Base-by-base conservation (phyloP, 2,113 vertebrate genomes). In the Platysteira castanea region DNA sequence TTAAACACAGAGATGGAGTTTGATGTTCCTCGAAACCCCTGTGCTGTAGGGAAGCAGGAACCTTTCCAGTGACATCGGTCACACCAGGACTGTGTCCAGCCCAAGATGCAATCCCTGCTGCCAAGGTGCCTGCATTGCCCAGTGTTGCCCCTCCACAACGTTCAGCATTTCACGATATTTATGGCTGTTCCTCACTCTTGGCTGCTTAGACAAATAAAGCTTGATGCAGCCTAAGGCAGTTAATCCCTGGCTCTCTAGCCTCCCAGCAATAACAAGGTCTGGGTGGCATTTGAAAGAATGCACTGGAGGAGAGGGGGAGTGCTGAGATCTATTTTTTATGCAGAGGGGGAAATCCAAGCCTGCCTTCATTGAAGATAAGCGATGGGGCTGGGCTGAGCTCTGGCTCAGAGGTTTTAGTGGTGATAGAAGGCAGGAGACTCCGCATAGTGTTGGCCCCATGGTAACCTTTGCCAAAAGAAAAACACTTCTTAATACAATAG, bases 191-290 rank as follows among this genome's bases (percentile, higher is more conserved):
- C 77, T 93, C 59, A 54, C 83, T 52, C 92, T 46, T 76, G 79
- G 94, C 94, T 96, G 80, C 93, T 97, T 97, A 97, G 77, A 96
- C 89, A 97, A 98, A 97, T 91, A 95, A 96, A 95, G 94, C 76
- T 78, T 97, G 93, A 85, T 90, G 93, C 87, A 93, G 84, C 68
- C 81, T 64, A 70, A 92, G 70, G 87, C 84, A 26, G 84, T 96
- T 96, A 95, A 96, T 92, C 93, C 93, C 93, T 44, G 41, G 19
- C 85, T 95, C 39, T 86, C 56, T 53, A 54, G 73, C 86, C 92
- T 95, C 90, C 56, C 74, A 88, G 94, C 87, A 95, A 87, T 95
- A 93, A 88, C 87, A 97, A 82, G 95, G 93, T 44, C 71, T 97
- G 93, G 93, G 93, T 96, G 95, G 92, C 84, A 93, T 95, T 95